phyloP scores from a whole-genome alignment of 2,113 vertebrate genomes.

The Dolichallabes microphthalmus region DNA sequence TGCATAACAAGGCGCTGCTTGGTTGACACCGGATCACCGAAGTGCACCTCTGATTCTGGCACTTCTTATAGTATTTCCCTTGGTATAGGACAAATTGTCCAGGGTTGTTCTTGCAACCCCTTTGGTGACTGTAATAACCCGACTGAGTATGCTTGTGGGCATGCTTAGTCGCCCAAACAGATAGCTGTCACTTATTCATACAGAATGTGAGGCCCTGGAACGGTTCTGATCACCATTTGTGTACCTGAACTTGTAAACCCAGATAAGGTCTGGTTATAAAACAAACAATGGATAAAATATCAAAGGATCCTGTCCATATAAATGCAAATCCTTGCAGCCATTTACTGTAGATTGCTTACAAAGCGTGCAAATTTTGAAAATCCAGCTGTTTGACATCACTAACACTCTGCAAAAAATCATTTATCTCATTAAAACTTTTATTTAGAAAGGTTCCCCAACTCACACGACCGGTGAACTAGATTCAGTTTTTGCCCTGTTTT shows the following conservation, averaged over 20 bases:
- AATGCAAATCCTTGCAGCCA: neutral
- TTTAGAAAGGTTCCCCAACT: neutral
- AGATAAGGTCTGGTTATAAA: neutral
- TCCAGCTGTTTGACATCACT: neutral
- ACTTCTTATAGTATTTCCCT: neutral
- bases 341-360: neutral
- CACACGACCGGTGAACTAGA: neutral
- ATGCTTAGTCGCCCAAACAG: neutral
- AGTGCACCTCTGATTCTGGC: neutral
- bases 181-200: neutral
- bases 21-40: neutral
- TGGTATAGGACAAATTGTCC: neutral
- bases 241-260: neutral
- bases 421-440: neutral
- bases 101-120: neutral
- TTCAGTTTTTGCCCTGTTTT: conserved; percentile 19
- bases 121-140: neutral
- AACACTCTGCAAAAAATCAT: neutral
- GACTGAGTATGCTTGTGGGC: neutral
- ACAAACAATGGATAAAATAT: neutral
- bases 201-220: neutral
- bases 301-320: neutral
- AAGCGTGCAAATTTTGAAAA: neutral
- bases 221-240: neutral
- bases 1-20: neutral